These are phyloP conservation scores for Eptatretus burgeri DNA, from an alignment of 2,113 vertebrate genomes.

Conservation along the genomic window DNA sequence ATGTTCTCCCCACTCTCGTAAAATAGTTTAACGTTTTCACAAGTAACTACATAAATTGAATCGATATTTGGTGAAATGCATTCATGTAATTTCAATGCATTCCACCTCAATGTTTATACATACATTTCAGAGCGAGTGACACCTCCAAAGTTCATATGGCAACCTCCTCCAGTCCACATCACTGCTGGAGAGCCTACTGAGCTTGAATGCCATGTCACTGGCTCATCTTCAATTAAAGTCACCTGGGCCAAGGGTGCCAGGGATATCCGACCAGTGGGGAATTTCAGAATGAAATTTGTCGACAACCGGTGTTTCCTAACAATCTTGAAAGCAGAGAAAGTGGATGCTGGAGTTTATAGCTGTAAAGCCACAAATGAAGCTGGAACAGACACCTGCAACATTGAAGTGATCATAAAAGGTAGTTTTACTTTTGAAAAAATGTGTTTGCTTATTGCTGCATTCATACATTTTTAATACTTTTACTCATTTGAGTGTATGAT, in stretches of 20 bases:
- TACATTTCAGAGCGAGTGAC: no score
- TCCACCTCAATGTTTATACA: no score
- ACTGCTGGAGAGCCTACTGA: slow-evolving; percentile 1
- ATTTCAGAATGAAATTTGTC: neutral
- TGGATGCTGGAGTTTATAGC: neutral
- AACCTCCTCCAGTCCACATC: neutral
- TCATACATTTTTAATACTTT: slow-evolving; percentile 7
- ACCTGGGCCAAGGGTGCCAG: neutral
- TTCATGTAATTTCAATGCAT: no score
- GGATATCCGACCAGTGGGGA: neutral
- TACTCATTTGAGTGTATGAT: slow-evolving; percentile 7
- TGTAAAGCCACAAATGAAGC: slow-evolving; percentile 3
- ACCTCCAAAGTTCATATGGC: neutral
- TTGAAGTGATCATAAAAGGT: neutral
- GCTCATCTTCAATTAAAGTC: neutral
- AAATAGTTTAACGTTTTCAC: no score
- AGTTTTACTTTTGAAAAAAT: slow-evolving; percentile 11
- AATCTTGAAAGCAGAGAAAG: slow-evolving; percentile 2
- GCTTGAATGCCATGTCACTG: slow-evolving; percentile 4
- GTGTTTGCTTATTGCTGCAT: slow-evolving; percentile 11
- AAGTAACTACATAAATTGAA: no score
- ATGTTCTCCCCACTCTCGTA: no score
- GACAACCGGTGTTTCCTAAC: neutral
- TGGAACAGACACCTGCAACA: neutral
- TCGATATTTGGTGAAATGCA: no score